These are phyloP conservation scores for Notarius quadriscutis DNA, from an alignment of 2,113 vertebrate genomes.

Conservation along the genomic window DNA sequence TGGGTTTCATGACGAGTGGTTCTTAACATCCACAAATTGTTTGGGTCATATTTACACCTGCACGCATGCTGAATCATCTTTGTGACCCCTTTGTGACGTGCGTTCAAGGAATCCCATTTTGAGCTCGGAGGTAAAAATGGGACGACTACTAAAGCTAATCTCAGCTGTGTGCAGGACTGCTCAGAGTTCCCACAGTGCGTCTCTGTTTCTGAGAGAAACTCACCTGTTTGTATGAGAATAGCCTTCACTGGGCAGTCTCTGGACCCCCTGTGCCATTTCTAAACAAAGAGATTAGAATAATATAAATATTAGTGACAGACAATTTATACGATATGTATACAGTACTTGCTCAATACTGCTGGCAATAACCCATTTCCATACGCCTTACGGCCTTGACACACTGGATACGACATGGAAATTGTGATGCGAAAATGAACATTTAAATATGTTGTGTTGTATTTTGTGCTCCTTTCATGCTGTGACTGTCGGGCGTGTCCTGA, in stretches of 20 bases:
- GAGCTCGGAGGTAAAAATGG: background rate
- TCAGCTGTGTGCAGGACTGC: background rate
- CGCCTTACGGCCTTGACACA: background rate
- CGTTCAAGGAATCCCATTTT: background rate
- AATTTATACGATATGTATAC: background rate
- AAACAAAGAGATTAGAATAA: slow-evolving; percentile 6
- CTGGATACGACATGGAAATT: too few species aligned
- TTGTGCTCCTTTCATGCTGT: too few species aligned
- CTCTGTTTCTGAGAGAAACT: slow-evolving; percentile 21
- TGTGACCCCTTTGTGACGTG: background rate
- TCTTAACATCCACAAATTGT: background rate
- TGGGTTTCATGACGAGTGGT: background rate
- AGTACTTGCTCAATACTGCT: background rate
- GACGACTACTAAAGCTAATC: background rate
- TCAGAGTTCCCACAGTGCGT: background rate
- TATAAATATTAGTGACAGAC: background rate
- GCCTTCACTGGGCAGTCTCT: slow-evolving; percentile 85
- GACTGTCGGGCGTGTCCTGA: too few species aligned
- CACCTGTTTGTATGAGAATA: slow-evolving; percentile 85
- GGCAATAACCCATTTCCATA: background rate
- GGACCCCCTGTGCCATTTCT: slow-evolving; percentile 98
- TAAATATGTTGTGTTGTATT: too few species aligned
- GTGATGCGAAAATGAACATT: too few species aligned
- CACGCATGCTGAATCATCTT: background rate
- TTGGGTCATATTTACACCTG: background rate